A percentile compares a stretch with the other conserved stretches of the same genome.
phyloP scores from a whole-genome alignment of 2,113 vertebrate genomes.

The Zeus faber region DNA sequence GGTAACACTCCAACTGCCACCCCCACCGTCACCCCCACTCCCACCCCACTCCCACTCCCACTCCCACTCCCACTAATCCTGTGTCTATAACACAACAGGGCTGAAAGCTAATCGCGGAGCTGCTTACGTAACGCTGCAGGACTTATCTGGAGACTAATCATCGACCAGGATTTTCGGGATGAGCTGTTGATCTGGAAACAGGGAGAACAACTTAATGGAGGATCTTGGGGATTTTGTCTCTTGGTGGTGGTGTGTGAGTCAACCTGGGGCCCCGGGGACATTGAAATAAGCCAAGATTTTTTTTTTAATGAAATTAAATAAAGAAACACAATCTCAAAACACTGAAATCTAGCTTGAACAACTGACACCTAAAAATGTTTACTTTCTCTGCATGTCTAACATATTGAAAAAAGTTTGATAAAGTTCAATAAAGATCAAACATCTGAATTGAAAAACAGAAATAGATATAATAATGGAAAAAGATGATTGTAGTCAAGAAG shows the following conservation, averaged over 20 bases:
- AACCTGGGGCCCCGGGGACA: conserved; percentile 35
- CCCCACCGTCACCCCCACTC: conserved; percentile 60
- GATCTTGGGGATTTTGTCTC: conserved; percentile 35
- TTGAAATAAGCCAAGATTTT: conserved; percentile 47
- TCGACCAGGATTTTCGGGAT: too few relatives aligned
- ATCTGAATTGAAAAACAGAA: too few relatives aligned
- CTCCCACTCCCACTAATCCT: conserved; percentile 62
- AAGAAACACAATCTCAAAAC: too few relatives aligned
- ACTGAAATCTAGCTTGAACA: too few relatives aligned
- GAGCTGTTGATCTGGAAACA: conserved; percentile 56
- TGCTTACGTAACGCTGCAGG: conserved; percentile 53
- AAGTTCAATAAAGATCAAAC: too few relatives aligned
- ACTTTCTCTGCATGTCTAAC: too few relatives aligned
- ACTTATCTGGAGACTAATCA: conserved; percentile 52
- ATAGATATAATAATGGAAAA: too few relatives aligned
- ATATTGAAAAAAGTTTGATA: too few relatives aligned
- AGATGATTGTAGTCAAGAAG: too few relatives aligned
- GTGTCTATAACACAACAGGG: conserved; percentile 53
- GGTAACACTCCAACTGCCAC: conserved; percentile 68
- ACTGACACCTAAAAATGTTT: too few relatives aligned
- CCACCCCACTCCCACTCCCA: conserved; percentile 31
- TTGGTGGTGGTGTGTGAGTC: conserved; percentile 47
- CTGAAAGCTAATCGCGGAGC: conserved; percentile 47
- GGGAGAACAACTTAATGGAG: conserved; percentile 42
- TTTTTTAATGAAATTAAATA: too few relatives aligned